These are phyloP conservation scores for Paratilapia polleni DNA, from an alignment of 2,113 vertebrate genomes.

Conservation along the genomic window DNA sequence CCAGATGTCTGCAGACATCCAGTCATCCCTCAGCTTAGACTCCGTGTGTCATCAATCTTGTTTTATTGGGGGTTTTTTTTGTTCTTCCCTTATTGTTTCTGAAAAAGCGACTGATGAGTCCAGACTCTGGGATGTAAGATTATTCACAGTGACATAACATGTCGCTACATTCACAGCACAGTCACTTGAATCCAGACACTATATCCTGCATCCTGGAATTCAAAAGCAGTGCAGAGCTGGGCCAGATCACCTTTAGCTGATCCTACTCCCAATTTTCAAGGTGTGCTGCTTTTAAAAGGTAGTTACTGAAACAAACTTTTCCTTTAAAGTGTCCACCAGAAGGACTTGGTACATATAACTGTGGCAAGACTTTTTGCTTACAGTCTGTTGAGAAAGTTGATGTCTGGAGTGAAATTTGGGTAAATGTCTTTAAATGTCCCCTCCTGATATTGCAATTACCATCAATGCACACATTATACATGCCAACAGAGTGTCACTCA, in stretches of 20 bases:
- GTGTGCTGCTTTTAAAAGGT: background rate
- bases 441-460: background rate
- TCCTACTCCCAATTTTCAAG: background rate
- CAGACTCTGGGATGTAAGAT: slow-evolving; percentile 42
- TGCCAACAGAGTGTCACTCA: slow-evolving; percentile 78
- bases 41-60: slow-evolving; percentile 60
- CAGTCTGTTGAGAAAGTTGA: background rate
- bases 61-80: too few relatives aligned
- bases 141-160: slow-evolving; percentile 56
- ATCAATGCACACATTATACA: background rate
- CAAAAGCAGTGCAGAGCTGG: background rate
- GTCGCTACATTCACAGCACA: slow-evolving; percentile 3
- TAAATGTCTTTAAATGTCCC: background rate
- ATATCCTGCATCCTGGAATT: slow-evolving; percentile 4
- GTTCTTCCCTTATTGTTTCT: slow-evolving; percentile 56
- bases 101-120: slow-evolving; percentile 52
- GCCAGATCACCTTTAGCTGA: slow-evolving; percentile 19
- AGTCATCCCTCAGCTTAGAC: slow-evolving; percentile 61
- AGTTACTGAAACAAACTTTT: background rate
- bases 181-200: slow-evolving; percentile 4
- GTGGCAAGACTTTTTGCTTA: background rate
- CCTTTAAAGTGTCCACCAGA: background rate
- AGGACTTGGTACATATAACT: background rate
- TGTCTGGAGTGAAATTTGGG: background rate
- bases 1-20: slow-evolving; percentile 63